Base-by-base conservation (phyloP, 2,797 vertebrate genomes). In the Huso huso region DNA sequence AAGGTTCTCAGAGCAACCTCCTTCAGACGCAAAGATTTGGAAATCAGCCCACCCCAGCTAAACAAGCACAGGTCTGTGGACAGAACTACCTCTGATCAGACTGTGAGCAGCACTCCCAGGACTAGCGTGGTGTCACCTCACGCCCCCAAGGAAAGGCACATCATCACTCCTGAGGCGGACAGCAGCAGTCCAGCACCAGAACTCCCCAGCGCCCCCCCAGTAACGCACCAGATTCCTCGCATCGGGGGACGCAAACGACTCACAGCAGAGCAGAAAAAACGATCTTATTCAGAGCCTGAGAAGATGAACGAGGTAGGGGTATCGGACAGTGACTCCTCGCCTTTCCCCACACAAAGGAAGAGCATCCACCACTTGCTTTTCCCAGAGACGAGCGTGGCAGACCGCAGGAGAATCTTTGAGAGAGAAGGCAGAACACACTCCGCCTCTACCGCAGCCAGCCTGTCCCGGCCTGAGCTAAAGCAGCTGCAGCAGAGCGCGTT, bases 221-320 rank as follows among this genome's bases (percentile, higher is more conserved):
- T 85, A 1, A 87, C 87, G 9, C 82, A 83, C 61, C 79, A 85
- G 0, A 1, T 83, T 0, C 7, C 73, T 62, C 88, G 95, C 3
- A 88, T 96, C n/a, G 90, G 95, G 0, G 90, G 92, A 3, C 91
- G 95, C 37, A 91, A 84, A 67, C 92, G 95, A 61, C 82, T 98
- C 74, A 92, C 89, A 0, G 74, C 81, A 0, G 94, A 95, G 77
- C 95, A 97, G 82, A 99, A 95, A 83, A 97, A 96, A 71, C 83
- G 91, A 0, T 98, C 94, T 0, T 98, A 93, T 79, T 99, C 96
- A 0, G 96, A 98, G 83, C 96, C 96, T 0, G 95, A 96, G 76
- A 95, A 90, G 77, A 91, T 99, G 84, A 93, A 99, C 0, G 92
- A 98, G 77, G 89, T 97, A 4, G 96, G 96, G 4, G 67, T 95